A percentile compares a stretch with the other conserved stretches of the same genome.
Conservation (phyloP, 1,140 invertebrate genomes). For the Ephestia elutella region DNA sequence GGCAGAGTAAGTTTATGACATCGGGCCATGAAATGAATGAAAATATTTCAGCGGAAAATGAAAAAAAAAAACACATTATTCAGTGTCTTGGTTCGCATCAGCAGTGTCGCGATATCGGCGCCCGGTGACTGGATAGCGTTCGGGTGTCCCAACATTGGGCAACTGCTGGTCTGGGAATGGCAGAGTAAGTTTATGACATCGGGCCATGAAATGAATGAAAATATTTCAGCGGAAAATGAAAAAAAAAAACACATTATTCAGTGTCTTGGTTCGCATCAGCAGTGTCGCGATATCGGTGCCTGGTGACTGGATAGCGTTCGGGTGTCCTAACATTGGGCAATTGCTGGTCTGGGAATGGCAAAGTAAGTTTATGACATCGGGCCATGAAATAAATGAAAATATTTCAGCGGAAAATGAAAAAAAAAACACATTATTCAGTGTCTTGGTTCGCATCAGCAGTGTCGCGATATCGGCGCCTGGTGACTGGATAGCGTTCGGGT, state of each 20-base stretch:
- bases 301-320: conserved; percentile 97
- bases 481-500: conserved; percentile 96
- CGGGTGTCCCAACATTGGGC: conserved; percentile 88
- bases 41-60: conserved; percentile 54
- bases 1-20: conserved; percentile 84
- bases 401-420: conserved; percentile 54
- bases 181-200: conserved; percentile 79
- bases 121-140: conserved; percentile 97
- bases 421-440: conserved; percentile 91
- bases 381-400: too few species aligned
- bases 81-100: conserved; percentile 87
- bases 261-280: conserved; percentile 86
- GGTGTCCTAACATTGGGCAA: conserved; percentile 89
- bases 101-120: conserved; percentile 86
- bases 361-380: conserved; percentile 75
- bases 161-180: conserved; percentile 98
- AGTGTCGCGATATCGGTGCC: conserved; percentile 87
- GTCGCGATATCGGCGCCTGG: conserved; percentile 90
- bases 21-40: too few species aligned
- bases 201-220: too few species aligned
- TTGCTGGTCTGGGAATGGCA: conserved; percentile 99
- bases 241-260: conserved; percentile 93
- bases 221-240: conserved; percentile 54
- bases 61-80: too few species aligned
- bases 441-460: conserved; percentile 86